Evolutionary conservation across 2,888 invertebrate genomes (phyloP).

Genomic region (Agriopis aurantiaria): DNA sequence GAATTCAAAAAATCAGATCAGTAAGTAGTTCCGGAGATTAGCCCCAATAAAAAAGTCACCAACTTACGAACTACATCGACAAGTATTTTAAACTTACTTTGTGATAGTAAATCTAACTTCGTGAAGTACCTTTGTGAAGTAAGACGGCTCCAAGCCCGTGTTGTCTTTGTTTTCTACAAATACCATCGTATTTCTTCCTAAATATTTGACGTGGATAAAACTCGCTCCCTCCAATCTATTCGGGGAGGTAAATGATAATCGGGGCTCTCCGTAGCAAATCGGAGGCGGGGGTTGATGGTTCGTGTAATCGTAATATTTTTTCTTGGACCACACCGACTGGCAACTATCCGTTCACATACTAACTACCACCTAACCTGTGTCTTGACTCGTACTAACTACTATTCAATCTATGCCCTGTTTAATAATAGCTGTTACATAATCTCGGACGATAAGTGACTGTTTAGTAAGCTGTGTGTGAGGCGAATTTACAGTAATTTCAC

Average conservation of each 20-base stretch:
- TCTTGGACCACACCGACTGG: constrained; percentile 78
- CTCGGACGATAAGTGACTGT: constrained; percentile 12
- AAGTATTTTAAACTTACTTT: too few relatives aligned
- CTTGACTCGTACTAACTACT: constrained; percentile 5
- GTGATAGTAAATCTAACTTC: too few relatives aligned
- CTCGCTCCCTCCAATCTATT: constrained; percentile 37
- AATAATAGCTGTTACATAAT: constrained; percentile 8
- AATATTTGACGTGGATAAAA: constrained; percentile 5
- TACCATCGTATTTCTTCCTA: constrained; percentile 4
- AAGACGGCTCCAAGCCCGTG: neutral
- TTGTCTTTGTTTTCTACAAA: neutral
- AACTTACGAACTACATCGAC: too few relatives aligned
- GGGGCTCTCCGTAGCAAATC: constrained; percentile 78
- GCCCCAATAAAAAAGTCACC: too few relatives aligned
- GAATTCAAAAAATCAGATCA: too few relatives aligned
- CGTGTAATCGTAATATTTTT: constrained; percentile 79
- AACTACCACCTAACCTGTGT: constrained; percentile 12
- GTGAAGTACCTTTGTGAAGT: too few relatives aligned
- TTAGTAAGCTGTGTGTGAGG: constrained; percentile 47
- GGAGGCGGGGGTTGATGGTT: constrained; percentile 76
- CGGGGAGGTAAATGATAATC: constrained; percentile 73
- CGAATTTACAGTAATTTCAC: constrained; percentile 83
- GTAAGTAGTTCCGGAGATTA: too few relatives aligned
- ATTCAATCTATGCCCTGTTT: constrained; percentile 3
- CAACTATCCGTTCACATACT: neutral